These are phyloP conservation scores for Botia kubotai DNA, from an alignment of 2,797 vertebrate genomes.

Conservation along the genomic window DNA sequence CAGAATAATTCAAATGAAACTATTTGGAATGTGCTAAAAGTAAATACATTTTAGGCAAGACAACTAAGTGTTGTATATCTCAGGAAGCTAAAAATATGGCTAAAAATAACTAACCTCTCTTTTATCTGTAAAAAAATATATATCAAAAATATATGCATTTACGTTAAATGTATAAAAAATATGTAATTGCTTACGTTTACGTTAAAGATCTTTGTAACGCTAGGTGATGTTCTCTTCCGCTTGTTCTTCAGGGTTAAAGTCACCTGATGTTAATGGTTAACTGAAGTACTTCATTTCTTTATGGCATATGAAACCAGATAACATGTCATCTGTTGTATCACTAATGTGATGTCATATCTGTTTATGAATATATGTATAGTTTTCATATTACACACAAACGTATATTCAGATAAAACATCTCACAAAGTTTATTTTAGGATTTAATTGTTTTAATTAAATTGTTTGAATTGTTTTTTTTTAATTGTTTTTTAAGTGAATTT, in stretches of 20 bases:
- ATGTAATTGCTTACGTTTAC: not conserved
- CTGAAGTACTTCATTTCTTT: conserved; percentile 12
- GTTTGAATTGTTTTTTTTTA: too few relatives aligned
- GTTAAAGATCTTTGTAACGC: not conserved
- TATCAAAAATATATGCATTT: not conserved
- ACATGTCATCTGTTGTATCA: not conserved
- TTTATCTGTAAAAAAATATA: not conserved
- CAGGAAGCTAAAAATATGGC: not conserved
- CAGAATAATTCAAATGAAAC: not conserved
- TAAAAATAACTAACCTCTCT: not conserved
- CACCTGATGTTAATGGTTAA: conserved; percentile 50
- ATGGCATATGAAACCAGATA: conserved; percentile 36
- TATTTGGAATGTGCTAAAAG: not conserved
- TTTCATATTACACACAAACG: not conserved
- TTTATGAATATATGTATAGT: not conserved
- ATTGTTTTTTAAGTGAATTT: not conserved
- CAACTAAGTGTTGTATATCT: not conserved
- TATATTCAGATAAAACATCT: not conserved
- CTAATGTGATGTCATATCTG: not conserved
- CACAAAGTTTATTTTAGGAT: not conserved
- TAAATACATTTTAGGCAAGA: not conserved
- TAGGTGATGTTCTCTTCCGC: conserved; percentile 5
- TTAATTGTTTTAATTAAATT: not conserved
- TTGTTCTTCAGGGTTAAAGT: conserved; percentile 39
- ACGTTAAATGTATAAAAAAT: not conserved